Evolutionary conservation across 2,797 vertebrate genomes (phyloP), one percentile per base, ranked within the genome.

Genomic region (Spondyliosoma cantharus): DNA sequence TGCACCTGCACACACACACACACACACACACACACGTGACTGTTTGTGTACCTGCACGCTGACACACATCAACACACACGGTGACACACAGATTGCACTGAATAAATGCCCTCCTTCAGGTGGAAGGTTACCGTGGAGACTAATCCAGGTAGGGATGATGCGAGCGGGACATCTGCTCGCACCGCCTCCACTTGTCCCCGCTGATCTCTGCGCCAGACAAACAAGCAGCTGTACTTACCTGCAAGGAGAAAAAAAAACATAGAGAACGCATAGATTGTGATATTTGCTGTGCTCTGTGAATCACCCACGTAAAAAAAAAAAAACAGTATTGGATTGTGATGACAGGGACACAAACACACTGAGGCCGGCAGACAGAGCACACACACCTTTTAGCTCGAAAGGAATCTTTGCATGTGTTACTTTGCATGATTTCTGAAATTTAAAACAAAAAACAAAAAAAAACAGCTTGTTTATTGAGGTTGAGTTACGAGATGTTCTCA

Each of bases 91-190:
- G 63, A 76, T 72, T 86, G 73, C 76, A 67, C 82, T 90, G 83
- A 90, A 89, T 84, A 90, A 92, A 91, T 86, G 92, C 63, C 88
- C 90, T 91, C 82, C 89, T 93, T 85, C 91, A 93, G 91, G 87
- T 92, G 93, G 93, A 91, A 88, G 74, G 92, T 91, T 93, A 76
- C 94, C 89, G 86, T 94, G 89, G 95, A 82, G 82, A 96, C 93
- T 95, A 95, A 96, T 95, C 94, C 95, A 91, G 83, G 90, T 89
- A 81, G 85, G 88, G 92, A 91, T 91, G 93, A 93, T 91, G 91
- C 81, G 92, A 93, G 90, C 87, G 59, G 90, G 94, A 93, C 94
- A 95, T 95, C 94, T 95, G 95, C 90, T 93, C 83, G 7, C 29
- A 25, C 60, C 66, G 64, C 86, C 89, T 93, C 88, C 90, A 76